Base-by-base conservation (phyloP, 2,888 invertebrate genomes). In the Cerceris rybyensis region DNA sequence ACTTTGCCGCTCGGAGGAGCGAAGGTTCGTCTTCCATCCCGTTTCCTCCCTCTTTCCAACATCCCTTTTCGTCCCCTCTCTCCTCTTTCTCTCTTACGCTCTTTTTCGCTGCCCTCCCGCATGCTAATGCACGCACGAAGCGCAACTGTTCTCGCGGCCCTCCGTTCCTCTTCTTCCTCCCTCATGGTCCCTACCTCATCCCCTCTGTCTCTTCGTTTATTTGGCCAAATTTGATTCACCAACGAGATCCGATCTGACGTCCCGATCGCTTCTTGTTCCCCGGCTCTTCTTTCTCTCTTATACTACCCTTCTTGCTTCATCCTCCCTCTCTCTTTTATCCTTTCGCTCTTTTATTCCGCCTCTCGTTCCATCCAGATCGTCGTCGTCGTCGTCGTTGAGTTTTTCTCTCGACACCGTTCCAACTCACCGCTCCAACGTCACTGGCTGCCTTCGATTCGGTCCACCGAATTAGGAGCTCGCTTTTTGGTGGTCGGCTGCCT, bases 51-150 rank as follows among this genome's bases (percentile, higher is more conserved):
- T 55, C 67, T 59, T 58, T 60, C 46, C 57, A 54, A 54, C 75
- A 69, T 74, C 76, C 69, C 70, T 66, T 46, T 70, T 57, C 54
- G 4, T n/a, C 55, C 52, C 52, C 71, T 57, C 57, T 75, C 73
- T 66, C 41, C 57, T 76, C 73, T 66, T 43, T 50, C 63, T 14
- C 58, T 68, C 42, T 77, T 72, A 66, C 82, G 72, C 83, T 82
- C 80, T 83, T 83, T 83, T 82, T 79, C 80, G 80, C 81, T 83
- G 88, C 85, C 85, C 88, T 88, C 86, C 84, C 87, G 88, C 88
- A 90, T 90, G 90, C 90, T 90, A 90, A 90, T 90, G 87, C 87
- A 90, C 89, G 87, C 88, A 90, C 88, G 89, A 89, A 88, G 88
- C 89, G 88, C 90, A 90, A 90, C 90, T 89, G 90, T 90, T 90